Percentiles rank a stretch among this genome's conserved stretches.
phyloP scores from a whole-genome alignment of 2,797 vertebrate genomes.

The Aphelocoma californica region DNA sequence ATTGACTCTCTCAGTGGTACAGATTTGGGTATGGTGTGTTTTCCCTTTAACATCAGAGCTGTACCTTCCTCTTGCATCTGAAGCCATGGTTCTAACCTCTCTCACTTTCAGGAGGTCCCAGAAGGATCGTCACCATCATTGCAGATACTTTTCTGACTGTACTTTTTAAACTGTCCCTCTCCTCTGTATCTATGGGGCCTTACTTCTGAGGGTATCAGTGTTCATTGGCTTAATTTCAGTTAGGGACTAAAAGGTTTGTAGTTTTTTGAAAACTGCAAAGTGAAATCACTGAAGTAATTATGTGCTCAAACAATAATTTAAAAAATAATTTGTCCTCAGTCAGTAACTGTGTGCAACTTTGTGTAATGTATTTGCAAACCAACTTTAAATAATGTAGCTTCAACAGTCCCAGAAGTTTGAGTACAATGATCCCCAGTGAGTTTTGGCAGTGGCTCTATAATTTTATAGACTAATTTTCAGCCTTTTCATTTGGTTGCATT shows the following conservation, averaged over 20 bases:
- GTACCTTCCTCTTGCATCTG: not conserved
- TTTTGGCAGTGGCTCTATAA: not conserved
- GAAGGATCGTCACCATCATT: not conserved
- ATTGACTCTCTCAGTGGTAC: not conserved
- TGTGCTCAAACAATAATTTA: not conserved
- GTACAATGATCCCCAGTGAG: not conserved
- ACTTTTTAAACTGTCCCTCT: not conserved
- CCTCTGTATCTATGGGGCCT: accelerated
- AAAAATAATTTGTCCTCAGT: not conserved
- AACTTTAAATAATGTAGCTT: not conserved
- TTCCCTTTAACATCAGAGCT: not conserved
- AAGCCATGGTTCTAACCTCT: not conserved
- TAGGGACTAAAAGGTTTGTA: not conserved
- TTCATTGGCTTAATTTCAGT: not conserved
- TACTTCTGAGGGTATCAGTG: not conserved
- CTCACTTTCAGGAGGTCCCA: not conserved
- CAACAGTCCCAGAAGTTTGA: not conserved
- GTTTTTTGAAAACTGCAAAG: not conserved
- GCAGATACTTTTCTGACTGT: not conserved
- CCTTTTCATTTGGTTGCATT: not conserved
- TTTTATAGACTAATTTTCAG: not conserved
- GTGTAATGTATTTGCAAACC: not conserved
- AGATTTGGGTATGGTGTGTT: not conserved
- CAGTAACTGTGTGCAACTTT: not conserved
- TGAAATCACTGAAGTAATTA: not conserved